Conservation (phyloP, 2,888 invertebrate genomes). For the Sepiola atlantica region DNA sequence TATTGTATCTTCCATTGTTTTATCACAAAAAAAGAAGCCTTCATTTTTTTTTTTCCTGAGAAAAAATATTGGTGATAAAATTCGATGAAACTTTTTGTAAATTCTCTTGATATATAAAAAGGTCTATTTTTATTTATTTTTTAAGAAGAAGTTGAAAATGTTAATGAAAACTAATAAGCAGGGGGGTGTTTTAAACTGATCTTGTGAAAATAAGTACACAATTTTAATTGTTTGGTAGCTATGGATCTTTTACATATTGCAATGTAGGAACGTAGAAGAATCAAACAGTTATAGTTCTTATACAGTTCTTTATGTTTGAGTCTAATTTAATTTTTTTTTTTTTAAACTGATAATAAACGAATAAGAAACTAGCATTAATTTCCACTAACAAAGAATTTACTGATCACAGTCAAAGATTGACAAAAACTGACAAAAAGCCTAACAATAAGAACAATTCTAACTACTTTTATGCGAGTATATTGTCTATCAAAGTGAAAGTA, state of each 20-base stretch:
- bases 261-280: not conserved
- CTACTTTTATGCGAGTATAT: not conserved
- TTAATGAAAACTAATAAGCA: not conserved
- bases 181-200: not conserved
- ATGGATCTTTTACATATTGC: not conserved
- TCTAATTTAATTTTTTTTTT: no score
- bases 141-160: not conserved
- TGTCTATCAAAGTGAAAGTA: not conserved
- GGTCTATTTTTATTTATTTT: not conserved
- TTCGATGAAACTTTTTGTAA: not conserved
- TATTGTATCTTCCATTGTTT: not conserved
- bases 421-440: not conserved
- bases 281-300: not conserved
- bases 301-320: not conserved
- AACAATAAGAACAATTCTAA: not conserved
- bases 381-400: not conserved
- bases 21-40: constrained; percentile 3
- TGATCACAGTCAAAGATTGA: not conserved
- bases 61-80: not conserved
- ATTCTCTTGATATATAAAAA: not conserved
- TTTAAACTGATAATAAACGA: not conserved
- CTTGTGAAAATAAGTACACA: not conserved
- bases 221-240: not conserved
- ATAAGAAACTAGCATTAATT: not conserved
- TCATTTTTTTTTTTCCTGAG: not conserved